phyloP scores from a whole-genome alignment of 2,113 vertebrate genomes.

The Piliocolobus tephrosceles region DNA sequence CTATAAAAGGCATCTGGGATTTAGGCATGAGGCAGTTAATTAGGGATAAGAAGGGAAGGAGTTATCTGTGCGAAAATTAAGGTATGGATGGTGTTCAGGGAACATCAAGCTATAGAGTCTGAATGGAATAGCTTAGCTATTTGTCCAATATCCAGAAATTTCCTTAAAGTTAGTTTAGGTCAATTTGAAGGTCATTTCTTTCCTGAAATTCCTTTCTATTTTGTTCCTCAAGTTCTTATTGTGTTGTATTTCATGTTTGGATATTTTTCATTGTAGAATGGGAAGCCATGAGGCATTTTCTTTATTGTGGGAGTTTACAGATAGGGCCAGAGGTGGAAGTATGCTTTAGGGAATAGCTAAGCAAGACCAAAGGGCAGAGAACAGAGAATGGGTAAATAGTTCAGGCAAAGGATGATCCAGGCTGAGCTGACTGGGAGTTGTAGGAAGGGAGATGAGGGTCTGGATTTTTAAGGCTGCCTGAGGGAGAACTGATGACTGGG shows the following conservation, averaged over 20 bases:
- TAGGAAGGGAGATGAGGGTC: neutral
- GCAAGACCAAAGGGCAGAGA: neutral
- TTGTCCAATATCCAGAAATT: neutral
- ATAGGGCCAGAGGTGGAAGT: too few relatives aligned
- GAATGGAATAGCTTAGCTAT: neutral
- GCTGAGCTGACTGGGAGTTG: neutral
- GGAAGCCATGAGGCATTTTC: neutral
- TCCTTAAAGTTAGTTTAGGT: neutral
- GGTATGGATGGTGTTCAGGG: neutral
- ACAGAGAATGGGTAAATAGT: neutral
- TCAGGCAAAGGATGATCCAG: neutral
- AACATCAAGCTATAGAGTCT: neutral
- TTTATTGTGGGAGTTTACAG: neutral
- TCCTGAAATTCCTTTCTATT: neutral
- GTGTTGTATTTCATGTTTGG: neutral
- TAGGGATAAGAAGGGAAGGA: neutral
- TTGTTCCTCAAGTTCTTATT: neutral
- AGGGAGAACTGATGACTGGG: neutral
- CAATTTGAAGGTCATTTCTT: neutral
- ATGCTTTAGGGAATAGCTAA: neutral
- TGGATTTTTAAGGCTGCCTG: neutral
- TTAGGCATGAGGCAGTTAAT: neutral
- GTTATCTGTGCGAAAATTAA: neutral
- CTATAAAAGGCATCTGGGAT: neutral
- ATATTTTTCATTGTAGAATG: neutral